These are phyloP conservation scores for Octodonta nipae DNA, from an alignment of 2,888 invertebrate species.

Conservation along the genomic window DNA sequence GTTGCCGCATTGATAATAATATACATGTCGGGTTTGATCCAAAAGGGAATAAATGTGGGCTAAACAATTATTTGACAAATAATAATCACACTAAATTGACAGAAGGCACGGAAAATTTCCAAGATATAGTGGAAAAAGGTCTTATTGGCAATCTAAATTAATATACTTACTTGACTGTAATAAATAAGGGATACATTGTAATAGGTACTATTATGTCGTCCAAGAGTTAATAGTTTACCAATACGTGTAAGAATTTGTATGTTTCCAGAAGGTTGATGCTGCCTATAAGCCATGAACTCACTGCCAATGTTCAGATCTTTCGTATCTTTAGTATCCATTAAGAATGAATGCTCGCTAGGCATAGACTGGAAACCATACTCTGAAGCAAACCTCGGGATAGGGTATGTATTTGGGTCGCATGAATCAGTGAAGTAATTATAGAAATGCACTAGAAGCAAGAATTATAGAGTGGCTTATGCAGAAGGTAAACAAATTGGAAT, in stretches of 20 bases:
- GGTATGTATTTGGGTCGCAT: conserved; percentile 68
- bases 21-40: too few relatives aligned
- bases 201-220: conserved; percentile 36
- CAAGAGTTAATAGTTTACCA: conserved; percentile 46
- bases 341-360: conserved; percentile 58
- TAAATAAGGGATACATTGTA: conserved; percentile 61
- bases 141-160: too few relatives aligned
- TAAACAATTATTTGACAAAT: too few relatives aligned
- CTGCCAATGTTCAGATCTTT: conserved; percentile 43
- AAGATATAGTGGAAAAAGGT: too few relatives aligned
- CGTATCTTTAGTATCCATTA: conserved; percentile 41
- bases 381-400: conserved; percentile 74
- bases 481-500: conserved; percentile 5
- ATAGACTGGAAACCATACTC: conserved; percentile 93
- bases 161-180: conserved; percentile 74
- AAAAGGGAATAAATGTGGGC: too few relatives aligned
- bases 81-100: too few relatives aligned
- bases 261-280: conserved; percentile 75
- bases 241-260: conserved; percentile 46
- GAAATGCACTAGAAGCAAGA: not conserved
- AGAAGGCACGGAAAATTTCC: too few relatives aligned
- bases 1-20: too few relatives aligned
- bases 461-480: too few relatives aligned
- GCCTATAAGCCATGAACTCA: conserved; percentile 58
- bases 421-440: conserved; percentile 60